Evolutionary conservation across 1,140 invertebrate genomes (phyloP).

Genomic region (Euura lappo): DNA sequence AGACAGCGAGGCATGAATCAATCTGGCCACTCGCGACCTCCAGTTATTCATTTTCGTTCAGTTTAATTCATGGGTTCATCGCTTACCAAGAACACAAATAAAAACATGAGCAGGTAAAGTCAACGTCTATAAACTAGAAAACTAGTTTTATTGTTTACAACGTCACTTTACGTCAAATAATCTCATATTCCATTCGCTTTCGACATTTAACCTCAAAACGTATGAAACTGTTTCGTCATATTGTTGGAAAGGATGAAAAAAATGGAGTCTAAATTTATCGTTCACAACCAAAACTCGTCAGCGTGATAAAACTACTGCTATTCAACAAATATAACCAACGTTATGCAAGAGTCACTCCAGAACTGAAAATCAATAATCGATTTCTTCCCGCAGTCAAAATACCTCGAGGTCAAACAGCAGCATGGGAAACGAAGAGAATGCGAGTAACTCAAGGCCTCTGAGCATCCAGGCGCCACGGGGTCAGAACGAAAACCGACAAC

Average conservation of each 20-base stretch:
- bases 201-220: too few relatives aligned
- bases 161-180: too few relatives aligned
- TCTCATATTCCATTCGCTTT: too few relatives aligned
- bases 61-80: slow-evolving; percentile 41
- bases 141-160: too few relatives aligned
- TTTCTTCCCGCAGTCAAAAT: slow-evolving; percentile 23
- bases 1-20: background rate
- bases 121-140: too few relatives aligned
- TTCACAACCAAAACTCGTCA: too few relatives aligned
- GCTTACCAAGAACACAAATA: slow-evolving; percentile 32
- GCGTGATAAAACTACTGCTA: too few relatives aligned
- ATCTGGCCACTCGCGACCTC: background rate
- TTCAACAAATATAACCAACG: too few relatives aligned
- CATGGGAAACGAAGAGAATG: slow-evolving; percentile 22
- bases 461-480: slow-evolving; percentile 45
- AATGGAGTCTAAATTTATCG: too few relatives aligned
- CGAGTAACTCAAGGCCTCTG: slow-evolving; percentile 39
- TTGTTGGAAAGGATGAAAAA: too few relatives aligned
- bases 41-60: background rate
- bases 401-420: slow-evolving; percentile 29
- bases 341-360: too few relatives aligned
- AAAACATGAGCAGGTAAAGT: slow-evolving; percentile 41
- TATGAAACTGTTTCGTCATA: too few relatives aligned
- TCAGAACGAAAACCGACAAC: slow-evolving; percentile 25
- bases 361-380: background rate